Conservation (phyloP, 2,113 vertebrate species). For the Brachionichthys hirsutus region DNA sequence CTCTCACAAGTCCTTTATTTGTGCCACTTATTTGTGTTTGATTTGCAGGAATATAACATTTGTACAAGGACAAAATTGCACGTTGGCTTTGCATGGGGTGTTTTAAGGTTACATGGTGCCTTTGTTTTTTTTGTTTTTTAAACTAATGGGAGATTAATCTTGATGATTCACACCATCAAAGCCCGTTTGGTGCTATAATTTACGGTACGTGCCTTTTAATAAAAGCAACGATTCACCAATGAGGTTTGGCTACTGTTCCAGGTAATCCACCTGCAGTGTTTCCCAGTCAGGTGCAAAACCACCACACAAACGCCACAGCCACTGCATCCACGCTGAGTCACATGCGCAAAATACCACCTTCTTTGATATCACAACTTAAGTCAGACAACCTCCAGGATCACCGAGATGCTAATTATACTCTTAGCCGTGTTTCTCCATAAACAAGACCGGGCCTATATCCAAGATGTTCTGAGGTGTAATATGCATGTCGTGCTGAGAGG, state of each 20-base stretch:
- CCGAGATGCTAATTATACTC: conserved; percentile 74
- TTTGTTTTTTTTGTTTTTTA: too few relatives aligned
- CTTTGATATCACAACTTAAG: conserved; percentile 72
- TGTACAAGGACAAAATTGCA: background rate
- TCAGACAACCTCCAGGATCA: conserved; percentile 74
- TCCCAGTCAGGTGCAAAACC: conserved; percentile 63
- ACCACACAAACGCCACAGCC: conserved; percentile 45
- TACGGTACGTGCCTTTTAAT: background rate
- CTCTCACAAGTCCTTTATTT: conserved; percentile 12
- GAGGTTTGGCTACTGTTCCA: conserved; percentile 15
- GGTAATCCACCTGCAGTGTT: conserved; percentile 69
- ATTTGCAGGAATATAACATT: conserved; percentile 15
- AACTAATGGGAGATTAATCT: too few relatives aligned
- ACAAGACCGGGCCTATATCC: conserved; percentile 62
- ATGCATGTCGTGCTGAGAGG: conserved; percentile 79
- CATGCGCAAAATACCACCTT: conserved; percentile 65
- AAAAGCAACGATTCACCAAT: conserved; percentile 15
- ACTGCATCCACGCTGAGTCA: conserved; percentile 57
- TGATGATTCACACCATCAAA: conserved; percentile 3
- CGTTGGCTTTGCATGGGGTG: too few relatives aligned
- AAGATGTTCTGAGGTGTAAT: conserved; percentile 75
- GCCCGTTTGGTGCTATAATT: background rate
- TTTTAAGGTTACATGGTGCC: too few relatives aligned
- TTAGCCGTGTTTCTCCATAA: conserved; percentile 78
- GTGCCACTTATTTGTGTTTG: conserved; percentile 29